Conservation (phyloP, 64 coral and sea anemone species). For the Trachythela sp. region DNA sequence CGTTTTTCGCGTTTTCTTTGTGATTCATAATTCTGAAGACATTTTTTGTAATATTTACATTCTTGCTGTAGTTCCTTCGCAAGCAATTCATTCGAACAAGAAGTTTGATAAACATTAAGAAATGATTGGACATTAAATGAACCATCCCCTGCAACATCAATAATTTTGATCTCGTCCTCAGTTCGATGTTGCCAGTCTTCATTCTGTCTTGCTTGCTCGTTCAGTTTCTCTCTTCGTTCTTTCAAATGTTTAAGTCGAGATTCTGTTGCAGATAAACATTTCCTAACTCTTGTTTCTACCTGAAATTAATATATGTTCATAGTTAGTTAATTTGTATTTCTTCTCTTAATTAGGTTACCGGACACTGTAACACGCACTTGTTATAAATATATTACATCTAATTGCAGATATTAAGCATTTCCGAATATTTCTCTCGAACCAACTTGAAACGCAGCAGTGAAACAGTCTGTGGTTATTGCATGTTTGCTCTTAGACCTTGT, state of each 20-base stretch:
- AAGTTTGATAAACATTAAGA: neutral
- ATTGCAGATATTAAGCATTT: too few species aligned
- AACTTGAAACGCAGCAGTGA: too few species aligned
- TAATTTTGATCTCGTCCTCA: neutral
- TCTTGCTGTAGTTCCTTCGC: neutral
- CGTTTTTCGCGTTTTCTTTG: constrained; percentile 17
- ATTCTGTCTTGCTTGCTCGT: neutral
- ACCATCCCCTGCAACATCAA: neutral
- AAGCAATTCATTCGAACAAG: neutral
- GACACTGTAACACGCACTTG: too few species aligned
- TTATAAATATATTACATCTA: too few species aligned
- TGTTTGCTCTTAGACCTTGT: too few species aligned
- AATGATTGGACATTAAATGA: neutral
- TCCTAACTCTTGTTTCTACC: neutral
- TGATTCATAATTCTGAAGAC: neutral
- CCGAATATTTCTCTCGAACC: too few species aligned
- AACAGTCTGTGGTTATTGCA: too few species aligned
- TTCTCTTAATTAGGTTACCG: too few species aligned
- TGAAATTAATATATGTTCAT: too few species aligned
- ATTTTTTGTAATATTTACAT: constrained; percentile 22
- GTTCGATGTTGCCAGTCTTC: neutral
- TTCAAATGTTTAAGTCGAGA: constrained; percentile 5
- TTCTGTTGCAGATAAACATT: neutral
- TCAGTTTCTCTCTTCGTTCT: neutral
- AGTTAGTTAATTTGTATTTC: too few species aligned